Evolutionary conservation across 1,140 invertebrate genomes (phyloP).

Genomic region (Saccostrea cuccullata): DNA sequence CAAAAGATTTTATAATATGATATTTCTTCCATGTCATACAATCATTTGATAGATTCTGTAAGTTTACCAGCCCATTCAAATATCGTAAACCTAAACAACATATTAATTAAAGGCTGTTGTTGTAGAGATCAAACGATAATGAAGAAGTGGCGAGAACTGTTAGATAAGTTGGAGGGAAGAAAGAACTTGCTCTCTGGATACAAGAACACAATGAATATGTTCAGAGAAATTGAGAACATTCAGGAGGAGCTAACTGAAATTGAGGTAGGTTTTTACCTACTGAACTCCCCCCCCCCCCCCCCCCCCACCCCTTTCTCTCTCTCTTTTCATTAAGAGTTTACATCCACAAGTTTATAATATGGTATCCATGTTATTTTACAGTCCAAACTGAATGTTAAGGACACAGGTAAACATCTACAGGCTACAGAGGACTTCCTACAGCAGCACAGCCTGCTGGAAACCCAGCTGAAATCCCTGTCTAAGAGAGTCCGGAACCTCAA

Average conservation of each 20-base stretch:
- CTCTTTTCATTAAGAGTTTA: too few species aligned
- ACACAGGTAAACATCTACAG: slow-evolving; percentile 93
- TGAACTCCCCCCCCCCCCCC: too few species aligned
- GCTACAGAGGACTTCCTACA: slow-evolving; percentile 96
- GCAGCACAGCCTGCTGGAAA: slow-evolving; percentile 93
- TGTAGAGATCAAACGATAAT: slow-evolving; percentile 90
- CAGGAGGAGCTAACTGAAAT: slow-evolving; percentile 89
- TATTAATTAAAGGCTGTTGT: too few species aligned
- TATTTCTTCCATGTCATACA: too few species aligned
- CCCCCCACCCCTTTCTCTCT: too few species aligned
- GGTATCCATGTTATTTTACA: slow-evolving; percentile 44
- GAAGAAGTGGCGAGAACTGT: slow-evolving; percentile 90
- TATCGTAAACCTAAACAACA: too few species aligned
- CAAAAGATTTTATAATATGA: too few species aligned
- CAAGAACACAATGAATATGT: slow-evolving; percentile 87
- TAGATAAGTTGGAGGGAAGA: slow-evolving; percentile 92
- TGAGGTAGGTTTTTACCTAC: slow-evolving; percentile 81
- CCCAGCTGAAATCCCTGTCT: slow-evolving; percentile 83
- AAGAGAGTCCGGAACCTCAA: slow-evolving; percentile 81
- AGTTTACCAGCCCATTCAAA: too few species aligned
- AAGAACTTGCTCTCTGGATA: slow-evolving; percentile 86
- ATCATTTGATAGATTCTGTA: too few species aligned
- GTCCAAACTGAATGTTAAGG: slow-evolving; percentile 82
- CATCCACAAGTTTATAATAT: too few species aligned
- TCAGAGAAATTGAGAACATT: slow-evolving; percentile 95